Evolutionary conservation across 2,797 vertebrate species (phyloP).

Genomic region (Lycodopsis pacificus): DNA sequence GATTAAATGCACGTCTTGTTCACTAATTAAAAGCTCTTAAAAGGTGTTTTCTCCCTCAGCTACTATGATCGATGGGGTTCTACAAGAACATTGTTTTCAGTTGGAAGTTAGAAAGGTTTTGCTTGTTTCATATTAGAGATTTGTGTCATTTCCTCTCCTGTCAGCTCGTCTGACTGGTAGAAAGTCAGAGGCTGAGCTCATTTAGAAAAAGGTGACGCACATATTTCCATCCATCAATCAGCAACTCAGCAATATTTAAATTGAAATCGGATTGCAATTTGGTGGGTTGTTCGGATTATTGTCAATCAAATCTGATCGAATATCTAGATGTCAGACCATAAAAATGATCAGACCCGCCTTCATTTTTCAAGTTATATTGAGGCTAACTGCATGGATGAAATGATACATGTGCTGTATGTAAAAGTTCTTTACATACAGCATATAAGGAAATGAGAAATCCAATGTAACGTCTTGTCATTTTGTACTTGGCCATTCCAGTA

Average conservation of each 20-base stretch:
- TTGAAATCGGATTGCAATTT: neutral
- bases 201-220: neutral
- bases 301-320: conserved; percentile 5
- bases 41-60: neutral
- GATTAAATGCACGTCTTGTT: neutral
- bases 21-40: neutral
- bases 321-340: neutral
- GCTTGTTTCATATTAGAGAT: neutral
- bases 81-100: neutral
- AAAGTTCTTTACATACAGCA: neutral
- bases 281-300: neutral
- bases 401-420: neutral
- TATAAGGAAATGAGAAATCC: neutral
- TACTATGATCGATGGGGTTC: neutral
- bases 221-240: conserved; percentile 7
- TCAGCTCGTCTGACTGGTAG: neutral
- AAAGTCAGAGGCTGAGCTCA: neutral
- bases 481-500: neutral
- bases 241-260: neutral
- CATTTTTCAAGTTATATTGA: neutral
- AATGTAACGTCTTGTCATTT: neutral
- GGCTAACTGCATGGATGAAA: neutral
- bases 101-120: neutral
- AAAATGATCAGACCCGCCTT: neutral
- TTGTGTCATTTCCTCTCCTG: neutral